Evolutionary conservation across 2,888 invertebrate species (phyloP).

Genomic region (Mayetiola destructor): DNA sequence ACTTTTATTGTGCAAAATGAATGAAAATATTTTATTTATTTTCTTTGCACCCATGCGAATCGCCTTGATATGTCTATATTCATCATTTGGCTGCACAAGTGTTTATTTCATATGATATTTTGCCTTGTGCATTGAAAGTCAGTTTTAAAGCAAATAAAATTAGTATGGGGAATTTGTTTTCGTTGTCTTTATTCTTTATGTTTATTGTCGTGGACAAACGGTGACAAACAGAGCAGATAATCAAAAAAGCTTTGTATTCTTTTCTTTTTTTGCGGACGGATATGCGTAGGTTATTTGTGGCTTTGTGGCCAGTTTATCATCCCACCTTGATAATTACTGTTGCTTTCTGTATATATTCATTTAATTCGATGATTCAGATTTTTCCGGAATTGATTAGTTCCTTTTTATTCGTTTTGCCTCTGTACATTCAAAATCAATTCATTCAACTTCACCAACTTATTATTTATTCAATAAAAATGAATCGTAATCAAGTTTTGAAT

Average conservation of each 20-base stretch:
- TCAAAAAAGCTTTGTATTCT: too few relatives aligned
- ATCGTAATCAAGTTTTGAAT: too few relatives aligned
- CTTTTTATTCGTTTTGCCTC: background rate
- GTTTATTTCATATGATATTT: too few relatives aligned
- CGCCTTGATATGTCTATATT: background rate
- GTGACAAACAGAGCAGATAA: too few relatives aligned
- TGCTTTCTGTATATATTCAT: background rate
- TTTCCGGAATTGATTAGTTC: too few relatives aligned
- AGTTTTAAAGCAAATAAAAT: background rate
- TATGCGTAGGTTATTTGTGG: background rate
- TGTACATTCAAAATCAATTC: too few relatives aligned
- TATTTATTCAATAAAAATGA: too few relatives aligned
- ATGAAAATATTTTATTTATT: too few relatives aligned
- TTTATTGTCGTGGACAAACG: conserved; percentile 4
- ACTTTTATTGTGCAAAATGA: background rate
- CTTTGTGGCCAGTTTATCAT: conserved; percentile 4
- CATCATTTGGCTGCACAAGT: background rate
- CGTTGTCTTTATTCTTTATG: background rate
- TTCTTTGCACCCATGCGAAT: conserved; percentile 1
- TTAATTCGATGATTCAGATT: conserved; percentile 10
- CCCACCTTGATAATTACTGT: conserved; percentile 4
- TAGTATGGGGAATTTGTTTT: background rate
- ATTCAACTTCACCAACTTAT: too few relatives aligned
- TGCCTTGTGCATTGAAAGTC: too few relatives aligned
- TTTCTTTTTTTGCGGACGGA: too few relatives aligned